Base-by-base conservation (phyloP, 1,140 invertebrate genomes). In the Anthonomus grandis region DNA sequence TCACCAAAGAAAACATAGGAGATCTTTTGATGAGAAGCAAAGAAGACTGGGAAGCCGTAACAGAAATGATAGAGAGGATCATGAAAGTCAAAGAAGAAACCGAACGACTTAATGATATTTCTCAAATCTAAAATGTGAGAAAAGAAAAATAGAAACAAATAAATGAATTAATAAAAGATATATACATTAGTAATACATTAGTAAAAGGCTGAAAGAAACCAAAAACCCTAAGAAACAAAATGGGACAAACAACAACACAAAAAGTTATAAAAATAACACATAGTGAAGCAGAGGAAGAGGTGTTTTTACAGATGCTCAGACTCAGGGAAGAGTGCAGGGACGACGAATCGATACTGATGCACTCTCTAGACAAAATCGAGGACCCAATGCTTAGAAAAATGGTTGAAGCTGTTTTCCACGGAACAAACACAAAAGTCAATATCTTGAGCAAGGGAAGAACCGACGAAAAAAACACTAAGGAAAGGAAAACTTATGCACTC, bases 211-310 rank as follows among this genome's bases (percentile, higher is more conserved):
- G n/a, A n/a, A n/a, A n/a, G n/a, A n/a, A n/a, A n/a, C n/a, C n/a
- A n/a, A n/a, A n/a, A n/a, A n/a, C n/a, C n/a, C n/a, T 34, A 6
- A 57, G 27, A 4, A 12, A 13, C 12, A 45, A 13, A 17, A 15
- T 46, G 34, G 19, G 13, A 38, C 10, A 9, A 19, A 50, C 22
- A 38, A 15, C 12, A n/a, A n/a, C 9, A 23, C 13, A 50, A 38
- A 59, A 53, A 19, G 37, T 51, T 10, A 21, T 59, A 8, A 59
- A 49, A 12, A n/a, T 59, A 4, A 24, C 13, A 18, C 18, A 10
- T 4, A 25, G 41, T 15, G 49, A 44, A 6, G 17, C 45, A 13
- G 36, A 27, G 6, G 2, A 49, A 13, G 24, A 48, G 3, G 10
- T 62, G 3, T 59, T 38, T 49, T 12, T 37, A 18, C 37, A 52